Percentiles rank a stretch among this genome's conserved stretches.
Evolutionary conservation across 2,797 vertebrate species (phyloP).

Genomic region (Lagorchestes hirsutus): DNA sequence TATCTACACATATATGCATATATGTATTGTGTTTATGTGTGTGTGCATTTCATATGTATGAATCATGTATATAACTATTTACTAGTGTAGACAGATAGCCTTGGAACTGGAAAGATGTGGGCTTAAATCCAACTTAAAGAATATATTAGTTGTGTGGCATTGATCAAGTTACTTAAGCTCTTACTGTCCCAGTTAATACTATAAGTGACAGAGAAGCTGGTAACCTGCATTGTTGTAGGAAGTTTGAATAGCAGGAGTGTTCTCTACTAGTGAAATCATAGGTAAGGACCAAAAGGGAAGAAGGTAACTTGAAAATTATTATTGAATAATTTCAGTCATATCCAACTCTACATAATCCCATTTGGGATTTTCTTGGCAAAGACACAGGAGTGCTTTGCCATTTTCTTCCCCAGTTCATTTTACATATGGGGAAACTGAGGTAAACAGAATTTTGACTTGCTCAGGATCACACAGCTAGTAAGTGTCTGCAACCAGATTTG

Average conservation of each 20-base stretch:
- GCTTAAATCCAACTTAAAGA: neutral
- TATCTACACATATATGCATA: too few species aligned
- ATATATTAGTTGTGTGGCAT: neutral
- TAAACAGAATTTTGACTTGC: neutral
- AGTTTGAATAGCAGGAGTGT: neutral
- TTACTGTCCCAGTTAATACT: neutral
- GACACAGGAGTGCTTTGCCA: neutral
- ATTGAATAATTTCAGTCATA: neutral
- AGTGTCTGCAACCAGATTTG: neutral
- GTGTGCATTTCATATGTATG: neutral
- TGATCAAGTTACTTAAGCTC: neutral
- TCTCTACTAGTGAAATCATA: neutral
- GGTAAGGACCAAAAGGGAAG: neutral
- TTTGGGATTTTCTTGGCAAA: neutral
- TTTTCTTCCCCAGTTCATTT: neutral
- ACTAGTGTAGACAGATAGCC: neutral
- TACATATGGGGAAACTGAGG: neutral
- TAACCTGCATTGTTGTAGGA: neutral
- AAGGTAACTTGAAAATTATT: neutral
- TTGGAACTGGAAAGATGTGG: neutral
- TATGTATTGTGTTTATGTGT: neutral
- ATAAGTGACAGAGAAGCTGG: neutral
- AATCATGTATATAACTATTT: neutral
- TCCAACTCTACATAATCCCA: neutral
- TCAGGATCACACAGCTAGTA: neutral